phyloP scores from a whole-genome alignment of 2,888 invertebrate species.

The Diogma glabrata region DNA sequence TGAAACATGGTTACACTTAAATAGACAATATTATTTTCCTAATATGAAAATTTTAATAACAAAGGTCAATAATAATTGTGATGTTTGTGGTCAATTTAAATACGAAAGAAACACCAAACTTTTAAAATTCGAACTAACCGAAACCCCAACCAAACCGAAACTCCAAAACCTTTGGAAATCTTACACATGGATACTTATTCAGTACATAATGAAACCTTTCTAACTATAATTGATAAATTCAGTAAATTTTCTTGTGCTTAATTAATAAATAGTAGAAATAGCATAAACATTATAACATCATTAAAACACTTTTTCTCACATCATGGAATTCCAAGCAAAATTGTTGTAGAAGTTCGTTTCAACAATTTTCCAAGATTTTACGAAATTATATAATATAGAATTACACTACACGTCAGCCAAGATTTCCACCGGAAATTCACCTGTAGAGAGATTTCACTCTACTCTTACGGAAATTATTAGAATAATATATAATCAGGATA shows the following conservation, averaged over 20 bases:
- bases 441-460: constrained; percentile 17
- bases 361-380: constrained; percentile 10
- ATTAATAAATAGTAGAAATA: background rate
- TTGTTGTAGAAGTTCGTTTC: constrained; percentile 14
- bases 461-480: constrained; percentile 15
- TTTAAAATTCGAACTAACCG: constrained; percentile 13
- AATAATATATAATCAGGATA: constrained; percentile 14
- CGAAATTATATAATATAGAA: constrained; percentile 10
- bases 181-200: constrained; percentile 18
- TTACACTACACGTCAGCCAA: constrained; percentile 14
- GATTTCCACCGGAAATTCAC: constrained; percentile 15
- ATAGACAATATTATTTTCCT: constrained; percentile 18
- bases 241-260: background rate
- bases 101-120: constrained; percentile 19
- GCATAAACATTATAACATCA: background rate
- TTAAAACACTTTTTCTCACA: background rate
- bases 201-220: background rate
- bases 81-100: constrained; percentile 14
- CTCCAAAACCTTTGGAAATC: constrained; percentile 18
- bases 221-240: too few relatives aligned
- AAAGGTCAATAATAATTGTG: constrained; percentile 18
- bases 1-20: constrained; percentile 18
- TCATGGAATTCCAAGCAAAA: constrained; percentile 12
- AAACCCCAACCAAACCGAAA: constrained; percentile 16
- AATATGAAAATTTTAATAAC: constrained; percentile 18